Evolutionary conservation across 2,888 invertebrate species (phyloP), one percentile per base, ranked within the genome.

Genomic region (Latrodectus elegans): DNA sequence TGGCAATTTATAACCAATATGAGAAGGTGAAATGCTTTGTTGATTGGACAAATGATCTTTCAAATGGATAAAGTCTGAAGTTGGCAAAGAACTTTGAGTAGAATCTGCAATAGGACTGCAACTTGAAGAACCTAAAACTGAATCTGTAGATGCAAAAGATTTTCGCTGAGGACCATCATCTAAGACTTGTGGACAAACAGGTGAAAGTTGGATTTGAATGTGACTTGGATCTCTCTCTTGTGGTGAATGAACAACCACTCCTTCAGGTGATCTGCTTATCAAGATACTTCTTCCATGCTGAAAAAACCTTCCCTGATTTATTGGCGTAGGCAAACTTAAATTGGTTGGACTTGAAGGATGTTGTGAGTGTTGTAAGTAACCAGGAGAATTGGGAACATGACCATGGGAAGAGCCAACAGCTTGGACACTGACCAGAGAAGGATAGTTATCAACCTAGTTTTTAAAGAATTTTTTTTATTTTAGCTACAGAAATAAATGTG

Each of bases 1-100:
- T 67, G 94, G 94, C 73, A 94, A 93, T 85, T 90, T 90, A 92
- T 95, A 85, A 14, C 73, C 70, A 12, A 75, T n/a, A 22, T 80
- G 71, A 14, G 68, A 75, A n/a, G 77, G 71, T 8, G 84, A 78
- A 8, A 78, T 73, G n/a, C 78, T 76, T 67, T 22, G 71, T 10
- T 73, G 64, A 14, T 51, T 53, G 49, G 53, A 12, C 15, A 64
- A 17, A 75, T 64, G 53, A 38, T 75, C 83, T 22, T 80, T 79
- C 8, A 60, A 49, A 9, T 73, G 8, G n/a, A 38, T 49, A 52
- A 80, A 85, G 26, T 80, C 75, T 51, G 70, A 22, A 49, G 17
- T 14, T 8, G 51, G 74, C 9, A 26, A 51, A 77, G 77, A 22
- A 49, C 14, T 75, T 15, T 64, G 70, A 15, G 71, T n/a, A n/a